Conservation (phyloP, 2,113 vertebrate species). For the Tachysurus fulvidraco region DNA sequence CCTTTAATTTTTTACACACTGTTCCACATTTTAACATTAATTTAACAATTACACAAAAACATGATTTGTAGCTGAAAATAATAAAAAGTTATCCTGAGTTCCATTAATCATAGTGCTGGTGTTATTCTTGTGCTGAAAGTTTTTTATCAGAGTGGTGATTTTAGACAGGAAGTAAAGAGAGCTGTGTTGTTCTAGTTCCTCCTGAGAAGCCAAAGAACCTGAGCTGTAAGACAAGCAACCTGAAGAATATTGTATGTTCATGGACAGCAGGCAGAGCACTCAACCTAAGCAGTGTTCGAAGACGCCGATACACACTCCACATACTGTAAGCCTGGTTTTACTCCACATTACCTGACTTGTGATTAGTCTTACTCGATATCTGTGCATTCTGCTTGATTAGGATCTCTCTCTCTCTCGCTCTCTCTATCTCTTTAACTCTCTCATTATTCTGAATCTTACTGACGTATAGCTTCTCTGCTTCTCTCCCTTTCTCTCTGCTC, state of each 20-base stretch:
- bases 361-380: not conserved
- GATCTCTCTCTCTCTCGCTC: no score
- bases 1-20: no score
- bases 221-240: slow-evolving; percentile 59
- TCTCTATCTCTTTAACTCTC: not conserved
- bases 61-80: not conserved
- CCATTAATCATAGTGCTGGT: not conserved
- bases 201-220: slow-evolving; percentile 63
- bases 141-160: not conserved
- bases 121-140: not conserved
- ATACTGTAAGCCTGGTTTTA: slow-evolving; percentile 55
- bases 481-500: not conserved
- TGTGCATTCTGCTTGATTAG: not conserved
- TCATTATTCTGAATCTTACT: not conserved
- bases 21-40: not conserved
- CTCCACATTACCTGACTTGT: not conserved
- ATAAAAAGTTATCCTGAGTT: not conserved
- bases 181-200: slow-evolving; percentile 53
- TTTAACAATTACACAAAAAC: not conserved
- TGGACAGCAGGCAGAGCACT: slow-evolving; percentile 54
- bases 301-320: slow-evolving; percentile 49
- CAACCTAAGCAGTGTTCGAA: accelerated
- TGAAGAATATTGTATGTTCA: slow-evolving; percentile 55
- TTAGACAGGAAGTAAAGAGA: not conserved
- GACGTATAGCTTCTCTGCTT: not conserved